These are phyloP conservation scores for Leucophora obtusa DNA, from an alignment of 2,888 invertebrate species.

Conservation along the genomic window DNA sequence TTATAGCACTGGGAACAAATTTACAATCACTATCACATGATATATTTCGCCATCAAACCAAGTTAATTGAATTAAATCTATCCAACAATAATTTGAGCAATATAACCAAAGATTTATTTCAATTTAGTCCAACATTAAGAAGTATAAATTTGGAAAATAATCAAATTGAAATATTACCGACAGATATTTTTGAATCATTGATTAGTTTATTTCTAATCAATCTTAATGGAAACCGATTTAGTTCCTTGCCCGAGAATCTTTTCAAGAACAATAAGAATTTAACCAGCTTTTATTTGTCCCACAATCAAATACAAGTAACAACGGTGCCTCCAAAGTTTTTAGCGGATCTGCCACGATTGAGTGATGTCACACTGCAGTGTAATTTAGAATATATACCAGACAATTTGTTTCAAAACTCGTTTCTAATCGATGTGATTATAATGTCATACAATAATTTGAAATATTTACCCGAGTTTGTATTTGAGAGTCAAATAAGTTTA, in stretches of 20 bases:
- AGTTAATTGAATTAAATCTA: conserved; percentile 82
- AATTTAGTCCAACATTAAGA: conserved; percentile 82
- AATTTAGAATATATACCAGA: conserved; percentile 81
- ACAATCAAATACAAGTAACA: conserved; percentile 81
- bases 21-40: conserved; percentile 82
- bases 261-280: conserved; percentile 81
- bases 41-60: conserved; percentile 82
- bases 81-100: conserved; percentile 84
- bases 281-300: conserved; percentile 80
- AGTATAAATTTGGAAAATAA: conserved; percentile 85
- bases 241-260: conserved; percentile 81
- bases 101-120: conserved; percentile 82
- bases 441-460: conserved; percentile 81
- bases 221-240: conserved; percentile 83
- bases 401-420: conserved; percentile 82
- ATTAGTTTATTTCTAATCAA: conserved; percentile 82
- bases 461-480: conserved; percentile 81
- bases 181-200: conserved; percentile 82
- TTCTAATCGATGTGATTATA: conserved; percentile 81
- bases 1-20: conserved; percentile 84
- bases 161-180: conserved; percentile 81
- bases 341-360: conserved; percentile 81
- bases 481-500: conserved; percentile 83
- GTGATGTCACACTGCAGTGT: conserved; percentile 81
- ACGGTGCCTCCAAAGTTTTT: conserved; percentile 83